Conservation (phyloP, 2,888 invertebrate genomes). For the Drosophila niveifrons region DNA sequence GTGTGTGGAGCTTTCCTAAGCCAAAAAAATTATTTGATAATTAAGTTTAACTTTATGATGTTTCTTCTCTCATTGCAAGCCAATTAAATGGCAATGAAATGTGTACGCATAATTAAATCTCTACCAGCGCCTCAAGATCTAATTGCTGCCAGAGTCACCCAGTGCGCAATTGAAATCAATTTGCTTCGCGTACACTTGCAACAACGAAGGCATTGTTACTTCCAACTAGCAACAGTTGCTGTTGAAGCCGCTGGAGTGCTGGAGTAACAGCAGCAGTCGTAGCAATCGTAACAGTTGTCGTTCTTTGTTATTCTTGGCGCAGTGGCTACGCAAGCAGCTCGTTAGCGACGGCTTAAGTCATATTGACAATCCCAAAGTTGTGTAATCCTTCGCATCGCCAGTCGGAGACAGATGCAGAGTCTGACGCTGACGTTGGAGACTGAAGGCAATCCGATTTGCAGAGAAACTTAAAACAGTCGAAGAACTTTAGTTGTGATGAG, state of each 20-base stretch:
- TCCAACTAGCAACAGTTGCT: constrained; percentile 8
- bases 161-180: constrained; percentile 53
- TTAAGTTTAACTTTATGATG: constrained; percentile 38
- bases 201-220: constrained; percentile 44
- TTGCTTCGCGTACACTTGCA: constrained; percentile 39
- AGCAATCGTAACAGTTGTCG: constrained; percentile 9
- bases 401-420: constrained; percentile 7
- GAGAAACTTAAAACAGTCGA: constrained; percentile 38
- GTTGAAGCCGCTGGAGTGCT: not conserved
- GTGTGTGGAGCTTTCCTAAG: constrained; percentile 56
- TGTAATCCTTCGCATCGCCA: constrained; percentile 48
- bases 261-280: not conserved
- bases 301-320: constrained; percentile 73
- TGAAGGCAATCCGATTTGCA: constrained; percentile 61
- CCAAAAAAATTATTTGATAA: constrained; percentile 42
- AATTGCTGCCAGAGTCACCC: constrained; percentile 60
- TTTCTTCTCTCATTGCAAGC: constrained; percentile 38
- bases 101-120: constrained; percentile 73
- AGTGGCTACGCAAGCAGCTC: constrained; percentile 67
- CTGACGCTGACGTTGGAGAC: not conserved
- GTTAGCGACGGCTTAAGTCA: constrained; percentile 61
- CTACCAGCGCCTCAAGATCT: constrained; percentile 46
- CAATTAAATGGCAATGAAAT: constrained; percentile 52
- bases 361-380: constrained; percentile 62
- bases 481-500: constrained; percentile 42